Base-by-base conservation (phyloP, 2,113 vertebrate genomes). In the Ptyas mucosa region DNA sequence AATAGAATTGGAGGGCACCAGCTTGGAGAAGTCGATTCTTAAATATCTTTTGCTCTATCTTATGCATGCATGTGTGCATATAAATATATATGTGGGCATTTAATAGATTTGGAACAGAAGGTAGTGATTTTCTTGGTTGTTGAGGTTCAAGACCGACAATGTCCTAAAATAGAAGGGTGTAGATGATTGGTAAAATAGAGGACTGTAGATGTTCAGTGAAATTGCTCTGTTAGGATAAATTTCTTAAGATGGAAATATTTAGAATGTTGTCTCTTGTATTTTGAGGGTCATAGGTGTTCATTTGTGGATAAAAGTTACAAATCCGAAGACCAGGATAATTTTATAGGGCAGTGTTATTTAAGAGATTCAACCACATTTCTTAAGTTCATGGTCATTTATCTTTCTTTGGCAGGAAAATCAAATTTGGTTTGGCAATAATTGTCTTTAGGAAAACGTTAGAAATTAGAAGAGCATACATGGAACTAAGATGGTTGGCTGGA, bases 391-490 rank as follows among this genome's bases (percentile, higher is more conserved):
- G 89, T 95, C 94, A 94, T 95, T 90, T 94, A 49, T 93, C 93
- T 96, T 95, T 95, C 93, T 91, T 94, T 94, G 94, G 95, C 95
- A 96, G 92, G 0, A 5, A 94, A 8, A 88, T 53, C 81, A 92
- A 95, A 95, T 90, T 94, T 94, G 94, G 93, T 95, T 97, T 97
- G 96, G 96, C 95, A 96, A 89, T 75, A 96, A 89, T 75, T 93
- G 89, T 51, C 46, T 94, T 93, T 96, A 94, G 89, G 89, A 95
- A 97, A 96, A 95, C 91, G 93, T 53, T n/a, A 86, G 61, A 87
- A 96, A 94, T 92, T 94, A 89, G 94, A 93, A 92, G 3, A 11
- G 51, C 93, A 90, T 92, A 88, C 8, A 9, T 4, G 64, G 52
- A 7, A 5, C 18, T 7, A 46, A 81, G 34, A 29, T 11, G 29